These are phyloP conservation scores for Drosophila mayri DNA, from an alignment of 1,140 invertebrate genomes.

Conservation along the genomic window DNA sequence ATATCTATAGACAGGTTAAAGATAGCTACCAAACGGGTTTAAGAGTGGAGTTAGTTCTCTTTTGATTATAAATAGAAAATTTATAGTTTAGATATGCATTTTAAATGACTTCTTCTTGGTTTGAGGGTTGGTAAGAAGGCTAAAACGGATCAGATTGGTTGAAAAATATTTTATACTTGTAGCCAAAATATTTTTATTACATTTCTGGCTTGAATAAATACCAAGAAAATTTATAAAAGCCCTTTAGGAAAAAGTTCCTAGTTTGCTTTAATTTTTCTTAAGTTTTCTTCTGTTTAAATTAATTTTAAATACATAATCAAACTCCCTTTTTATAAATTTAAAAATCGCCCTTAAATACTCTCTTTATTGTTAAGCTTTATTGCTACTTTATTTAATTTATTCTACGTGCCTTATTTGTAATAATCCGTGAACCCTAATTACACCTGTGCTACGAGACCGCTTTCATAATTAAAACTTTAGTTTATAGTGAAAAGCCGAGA, in stretches of 20 bases:
- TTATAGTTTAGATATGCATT: neutral
- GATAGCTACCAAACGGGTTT: conserved; percentile 23
- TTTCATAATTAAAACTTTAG: conserved; percentile 52
- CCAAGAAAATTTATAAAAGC: no score
- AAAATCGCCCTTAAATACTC: neutral
- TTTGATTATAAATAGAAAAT: conserved; percentile 1
- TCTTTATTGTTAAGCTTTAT: no score
- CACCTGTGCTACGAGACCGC: conserved; percentile 6
- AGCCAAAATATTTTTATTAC: neutral
- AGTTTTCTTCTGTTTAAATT: neutral
- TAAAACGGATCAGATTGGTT: neutral
- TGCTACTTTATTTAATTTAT: neutral
- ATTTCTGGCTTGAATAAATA: neutral
- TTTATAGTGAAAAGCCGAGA: conserved; percentile 1
- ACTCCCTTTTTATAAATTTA: no score
- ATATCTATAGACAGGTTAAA: conserved; percentile 14
- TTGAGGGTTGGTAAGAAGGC: neutral
- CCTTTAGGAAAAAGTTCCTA: neutral
- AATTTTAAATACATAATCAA: neutral
- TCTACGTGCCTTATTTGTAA: neutral
- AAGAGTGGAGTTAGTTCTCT: neutral
- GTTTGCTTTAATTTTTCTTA: neutral
- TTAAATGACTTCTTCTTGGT: conserved; percentile 10
- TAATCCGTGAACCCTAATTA: neutral
- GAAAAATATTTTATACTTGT: neutral